These are phyloP conservation scores for Craseonycteris thonglongyai DNA, from an alignment of 2,113 vertebrate genomes.

Conservation along the genomic window DNA sequence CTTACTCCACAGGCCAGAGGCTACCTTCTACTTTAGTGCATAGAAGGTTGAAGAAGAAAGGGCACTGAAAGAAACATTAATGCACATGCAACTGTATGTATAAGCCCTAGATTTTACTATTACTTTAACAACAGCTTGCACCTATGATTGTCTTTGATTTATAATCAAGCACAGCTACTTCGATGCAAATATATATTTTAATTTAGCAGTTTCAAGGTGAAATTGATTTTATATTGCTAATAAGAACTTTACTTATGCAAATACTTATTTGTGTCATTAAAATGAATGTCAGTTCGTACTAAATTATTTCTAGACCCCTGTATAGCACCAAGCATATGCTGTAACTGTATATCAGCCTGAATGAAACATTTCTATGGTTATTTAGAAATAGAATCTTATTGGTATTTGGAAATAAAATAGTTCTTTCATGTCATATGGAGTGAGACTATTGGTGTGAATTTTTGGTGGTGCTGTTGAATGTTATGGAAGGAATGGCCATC, in stretches of 20 bases:
- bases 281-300: background rate
- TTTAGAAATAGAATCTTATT: background rate
- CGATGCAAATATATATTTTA: background rate
- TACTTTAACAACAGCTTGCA: background rate
- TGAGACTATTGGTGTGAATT: background rate
- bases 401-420: background rate
- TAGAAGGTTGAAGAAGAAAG: background rate
- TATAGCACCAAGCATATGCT: background rate
- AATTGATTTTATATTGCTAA: slow-evolving; percentile 17
- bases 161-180: slow-evolving; percentile 17
- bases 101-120: background rate
- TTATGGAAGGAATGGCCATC: background rate
- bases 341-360: background rate
- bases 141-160: slow-evolving; percentile 7
- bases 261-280: slow-evolving; percentile 1
- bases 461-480: background rate
- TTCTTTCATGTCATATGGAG: background rate
- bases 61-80: background rate
- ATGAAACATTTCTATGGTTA: background rate
- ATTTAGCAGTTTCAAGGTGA: background rate
- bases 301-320: slow-evolving; percentile 3
- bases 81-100: background rate
- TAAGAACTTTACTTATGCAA: background rate
- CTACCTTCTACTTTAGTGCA: background rate
- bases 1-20: background rate